phyloP scores from a whole-genome alignment of 2,888 invertebrate genomes.

The Cecidostiba fungosa region DNA sequence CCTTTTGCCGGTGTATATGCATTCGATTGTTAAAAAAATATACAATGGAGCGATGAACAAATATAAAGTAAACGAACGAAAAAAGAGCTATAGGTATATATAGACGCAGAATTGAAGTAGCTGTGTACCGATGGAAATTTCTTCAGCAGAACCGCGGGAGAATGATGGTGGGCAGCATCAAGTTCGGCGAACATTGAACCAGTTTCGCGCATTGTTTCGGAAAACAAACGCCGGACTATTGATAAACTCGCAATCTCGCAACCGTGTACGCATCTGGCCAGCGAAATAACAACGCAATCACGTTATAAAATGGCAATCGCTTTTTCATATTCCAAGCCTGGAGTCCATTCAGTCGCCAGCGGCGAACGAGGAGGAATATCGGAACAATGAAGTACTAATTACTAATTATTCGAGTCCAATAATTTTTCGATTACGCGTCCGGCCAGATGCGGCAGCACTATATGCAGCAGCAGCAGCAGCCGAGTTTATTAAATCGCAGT shows the following conservation, averaged over 20 bases:
- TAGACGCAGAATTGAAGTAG: too few species aligned
- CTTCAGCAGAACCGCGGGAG: too few species aligned
- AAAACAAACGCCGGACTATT: neutral
- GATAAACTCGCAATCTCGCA: slow-evolving; percentile 22
- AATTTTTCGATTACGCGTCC: slow-evolving; percentile 49
- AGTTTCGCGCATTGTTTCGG: neutral
- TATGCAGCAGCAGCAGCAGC: too few species aligned
- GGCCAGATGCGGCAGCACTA: neutral
- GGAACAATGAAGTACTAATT: slow-evolving; percentile 47
- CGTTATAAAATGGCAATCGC: slow-evolving; percentile 31
- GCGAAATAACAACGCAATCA: slow-evolving; percentile 28
- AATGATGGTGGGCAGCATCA: neutral
- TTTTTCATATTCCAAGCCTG: slow-evolving; percentile 40
- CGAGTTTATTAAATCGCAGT: slow-evolving; percentile 35
- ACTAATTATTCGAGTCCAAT: slow-evolving; percentile 52
- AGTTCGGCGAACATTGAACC: slow-evolving; percentile 9
- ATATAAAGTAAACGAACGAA: too few species aligned
- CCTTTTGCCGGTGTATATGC: too few species aligned
- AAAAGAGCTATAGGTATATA: too few species aligned
- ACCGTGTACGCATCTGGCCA: slow-evolving; percentile 4
- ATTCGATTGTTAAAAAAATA: too few species aligned
- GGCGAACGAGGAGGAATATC: neutral
- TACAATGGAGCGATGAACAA: too few species aligned
- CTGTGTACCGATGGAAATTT: too few species aligned
- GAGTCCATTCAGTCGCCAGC: slow-evolving; percentile 8